Evolutionary conservation across 2,113 vertebrate species (phyloP), one percentile per base, ranked within the genome.

Genomic region (Channa argus): DNA sequence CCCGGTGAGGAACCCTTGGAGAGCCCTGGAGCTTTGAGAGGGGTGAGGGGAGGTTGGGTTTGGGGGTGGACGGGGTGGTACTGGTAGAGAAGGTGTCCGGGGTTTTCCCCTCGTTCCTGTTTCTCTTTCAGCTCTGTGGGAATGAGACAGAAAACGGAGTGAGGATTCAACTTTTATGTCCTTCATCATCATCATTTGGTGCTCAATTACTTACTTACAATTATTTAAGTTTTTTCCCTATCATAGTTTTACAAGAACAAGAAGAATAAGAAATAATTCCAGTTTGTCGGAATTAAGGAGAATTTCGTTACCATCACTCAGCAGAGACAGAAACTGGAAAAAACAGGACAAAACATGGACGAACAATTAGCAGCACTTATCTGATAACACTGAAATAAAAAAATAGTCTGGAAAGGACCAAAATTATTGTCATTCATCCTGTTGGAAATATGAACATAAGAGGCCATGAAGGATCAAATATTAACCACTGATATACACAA

Each of bases 11-110:
- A 63, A 68, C 45, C 49, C 34, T 55, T 33, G 54, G 53, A 74
- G 75, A 64, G 43, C 49, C 73, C 73, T 74, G 77, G 84, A 77
- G 75, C 54, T 52, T 69, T 3, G 38, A 9, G 72, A 44, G 56
- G 74, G 58, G n/a, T 2, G 59, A 34, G 64, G 60, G 50, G 63
- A 6, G 51, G 14, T 5, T 0, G 39, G 62, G 71, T 33, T 8
- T 1, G 2, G 58, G 60, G 50, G 56, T 0, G 61, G 64, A 70
- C 0, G 38, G 34, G 67, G 6, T 3, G 59, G 59, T 6, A 1
- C 13, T 5, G 66, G 77, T 0, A 47, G 52, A 50, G 43, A 10
- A 53, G 78, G 34, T 0, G 64, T 60, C 6, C 0, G 60, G 15
- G 51, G n/a, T 6, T 39, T 68, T 43, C n/a, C 33, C 50, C 47